Evolutionary conservation across 2,888 invertebrate species (phyloP).

Genomic region (Drosophila kambysellisi): DNA sequence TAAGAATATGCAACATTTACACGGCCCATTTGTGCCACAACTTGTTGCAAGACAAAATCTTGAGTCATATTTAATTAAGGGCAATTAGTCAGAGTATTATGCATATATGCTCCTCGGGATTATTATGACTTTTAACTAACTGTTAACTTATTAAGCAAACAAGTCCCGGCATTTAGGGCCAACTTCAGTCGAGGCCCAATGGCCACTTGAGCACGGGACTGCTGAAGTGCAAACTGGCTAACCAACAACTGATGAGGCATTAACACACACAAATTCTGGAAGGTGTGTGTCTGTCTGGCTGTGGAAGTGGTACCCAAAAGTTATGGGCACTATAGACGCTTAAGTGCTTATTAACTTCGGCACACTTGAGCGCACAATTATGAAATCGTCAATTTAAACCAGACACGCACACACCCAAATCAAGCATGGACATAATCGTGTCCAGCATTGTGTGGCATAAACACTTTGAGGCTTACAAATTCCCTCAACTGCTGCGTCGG

Average conservation of each 20-base stretch:
- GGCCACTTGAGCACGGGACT: slow-evolving; percentile 48
- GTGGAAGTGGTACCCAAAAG: slow-evolving; percentile 26
- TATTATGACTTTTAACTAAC: slow-evolving; percentile 29
- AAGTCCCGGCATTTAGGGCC: slow-evolving; percentile 28
- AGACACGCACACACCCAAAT: slow-evolving; percentile 45
- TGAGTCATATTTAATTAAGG: not conserved
- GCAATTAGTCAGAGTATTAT: slow-evolving; percentile 26
- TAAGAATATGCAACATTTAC: not conserved
- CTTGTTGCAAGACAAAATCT: not conserved
- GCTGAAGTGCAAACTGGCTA: slow-evolving; percentile 44
- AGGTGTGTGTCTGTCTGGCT: not conserved
- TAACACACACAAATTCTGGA: slow-evolving; percentile 35
- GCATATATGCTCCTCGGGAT: not conserved
- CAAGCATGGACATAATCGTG: slow-evolving; percentile 50
- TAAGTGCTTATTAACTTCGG: slow-evolving; percentile 79
- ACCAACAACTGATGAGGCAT: slow-evolving; percentile 24
- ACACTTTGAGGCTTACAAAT: slow-evolving; percentile 40
- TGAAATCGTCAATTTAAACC: slow-evolving; percentile 80
- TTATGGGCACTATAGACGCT: slow-evolving; percentile 46
- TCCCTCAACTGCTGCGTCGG: slow-evolving; percentile 31
- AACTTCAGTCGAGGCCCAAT: slow-evolving; percentile 24
- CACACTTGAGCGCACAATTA: slow-evolving; percentile 78
- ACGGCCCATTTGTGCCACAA: not conserved
- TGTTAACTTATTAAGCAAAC: slow-evolving; percentile 38
- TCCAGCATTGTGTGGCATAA: slow-evolving; percentile 57